phyloP scores from a whole-genome alignment of 2,797 vertebrate species.

The Poeciliopsis infans region DNA sequence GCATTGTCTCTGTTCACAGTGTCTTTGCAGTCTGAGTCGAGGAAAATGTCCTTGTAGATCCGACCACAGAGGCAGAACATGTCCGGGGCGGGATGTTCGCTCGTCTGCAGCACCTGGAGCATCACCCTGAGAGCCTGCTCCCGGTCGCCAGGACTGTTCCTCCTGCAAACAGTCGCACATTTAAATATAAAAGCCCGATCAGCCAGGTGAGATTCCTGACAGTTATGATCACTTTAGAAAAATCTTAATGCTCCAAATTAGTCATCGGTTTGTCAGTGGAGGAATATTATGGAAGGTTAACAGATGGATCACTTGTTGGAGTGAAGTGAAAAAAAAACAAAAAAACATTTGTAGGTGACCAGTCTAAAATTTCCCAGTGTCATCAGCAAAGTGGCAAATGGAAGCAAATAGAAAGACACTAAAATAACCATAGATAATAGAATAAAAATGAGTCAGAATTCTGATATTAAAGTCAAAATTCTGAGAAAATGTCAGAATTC shows the following conservation, averaged over 20 bases:
- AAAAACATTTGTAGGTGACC: background rate
- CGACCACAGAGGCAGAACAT: constrained; percentile 97
- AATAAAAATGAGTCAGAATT: background rate
- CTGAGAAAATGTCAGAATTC: no score
- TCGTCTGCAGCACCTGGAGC: constrained; percentile 89
- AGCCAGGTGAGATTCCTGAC: background rate
- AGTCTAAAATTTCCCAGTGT: background rate
- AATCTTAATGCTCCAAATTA: background rate
- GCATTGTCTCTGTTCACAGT: constrained; percentile 87
- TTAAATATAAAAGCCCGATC: background rate
- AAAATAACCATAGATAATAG: background rate
- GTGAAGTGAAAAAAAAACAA: no score
- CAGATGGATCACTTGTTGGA: background rate
- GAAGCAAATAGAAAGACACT: background rate
- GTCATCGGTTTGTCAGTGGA: background rate
- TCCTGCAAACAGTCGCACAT: constrained; percentile 73
- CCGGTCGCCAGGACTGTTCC: constrained; percentile 89
- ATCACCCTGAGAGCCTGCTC: constrained; percentile 92
- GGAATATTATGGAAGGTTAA: background rate
- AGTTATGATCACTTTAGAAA: background rate
- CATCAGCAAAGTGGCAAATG: background rate
- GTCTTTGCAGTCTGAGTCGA: constrained; percentile 93
- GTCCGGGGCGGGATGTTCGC: constrained; percentile 90
- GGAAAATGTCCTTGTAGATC: constrained; percentile 98
- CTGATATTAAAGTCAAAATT: no score